Conservation (phyloP, 2,888 invertebrate genomes). For the Meiosimyza decipiens region DNA sequence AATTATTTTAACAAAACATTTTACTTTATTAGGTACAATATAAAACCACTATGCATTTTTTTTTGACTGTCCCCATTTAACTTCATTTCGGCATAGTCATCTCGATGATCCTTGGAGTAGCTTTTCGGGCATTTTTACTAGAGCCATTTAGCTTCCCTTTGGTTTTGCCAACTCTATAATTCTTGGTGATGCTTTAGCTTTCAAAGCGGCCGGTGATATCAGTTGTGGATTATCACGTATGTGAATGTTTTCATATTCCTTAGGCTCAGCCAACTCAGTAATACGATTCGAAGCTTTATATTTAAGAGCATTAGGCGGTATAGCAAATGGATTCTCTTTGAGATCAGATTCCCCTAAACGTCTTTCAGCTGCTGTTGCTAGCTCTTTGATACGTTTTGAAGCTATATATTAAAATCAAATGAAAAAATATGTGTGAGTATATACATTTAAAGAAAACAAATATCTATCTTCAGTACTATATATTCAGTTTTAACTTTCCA, state of each 20-base stretch:
- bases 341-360: constrained; percentile 64
- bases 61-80: no score
- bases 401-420: constrained; percentile 44
- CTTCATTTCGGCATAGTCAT: no score
- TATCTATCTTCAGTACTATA: background rate
- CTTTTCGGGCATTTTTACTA: no score
- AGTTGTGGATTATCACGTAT: constrained; percentile 67
- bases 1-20: constrained; percentile 12
- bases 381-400: constrained; percentile 51
- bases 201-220: constrained; percentile 69
- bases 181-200: constrained; percentile 68
- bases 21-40: background rate
- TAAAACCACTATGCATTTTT: background rate
- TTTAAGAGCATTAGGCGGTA: constrained; percentile 68
- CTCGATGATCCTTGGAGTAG: no score
- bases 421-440: background rate
- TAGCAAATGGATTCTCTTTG: constrained; percentile 68
- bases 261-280: constrained; percentile 68
- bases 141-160: constrained; percentile 45
- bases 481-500: background rate
- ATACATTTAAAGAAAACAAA: background rate
- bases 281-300: constrained; percentile 67
- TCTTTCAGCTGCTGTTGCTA: constrained; percentile 52
- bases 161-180: constrained; percentile 68
- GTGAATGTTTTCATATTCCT: constrained; percentile 64